phyloP scores from a whole-genome alignment of 2,113 vertebrate species.

The Sinocyclocheilus maitianheensis region DNA sequence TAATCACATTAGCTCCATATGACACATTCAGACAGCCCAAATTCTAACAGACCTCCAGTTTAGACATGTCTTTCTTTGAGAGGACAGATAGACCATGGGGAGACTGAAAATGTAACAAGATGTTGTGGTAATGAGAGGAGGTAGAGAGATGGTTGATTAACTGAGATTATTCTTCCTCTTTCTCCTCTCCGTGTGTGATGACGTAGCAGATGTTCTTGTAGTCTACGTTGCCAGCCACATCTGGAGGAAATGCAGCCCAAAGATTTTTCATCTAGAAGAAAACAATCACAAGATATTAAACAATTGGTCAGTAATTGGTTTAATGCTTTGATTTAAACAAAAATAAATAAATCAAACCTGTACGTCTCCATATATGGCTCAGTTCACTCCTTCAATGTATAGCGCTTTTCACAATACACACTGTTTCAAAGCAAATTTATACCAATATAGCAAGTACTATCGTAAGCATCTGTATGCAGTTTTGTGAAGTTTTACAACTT shows the following conservation, averaged over 20 bases:
- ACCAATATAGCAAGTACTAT: too few species aligned
- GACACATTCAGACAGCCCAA: slow-evolving; percentile 57
- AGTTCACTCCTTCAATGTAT: not conserved
- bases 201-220: slow-evolving; percentile 96
- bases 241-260: slow-evolving; percentile 81
- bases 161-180: slow-evolving; percentile 66
- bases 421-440: too few species aligned
- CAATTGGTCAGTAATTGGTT: not conserved
- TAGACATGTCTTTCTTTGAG: slow-evolving; percentile 40
- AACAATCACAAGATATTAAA: not conserved
- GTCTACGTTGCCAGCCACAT: slow-evolving; percentile 83
- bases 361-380: not conserved
- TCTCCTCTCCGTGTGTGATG: slow-evolving; percentile 92
- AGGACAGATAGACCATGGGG: slow-evolving; percentile 41
- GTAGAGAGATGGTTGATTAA: not conserved
- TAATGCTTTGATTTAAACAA: not conserved
- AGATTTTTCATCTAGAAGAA: slow-evolving; percentile 77
- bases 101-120: slow-evolving; percentile 46
- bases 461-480: too few species aligned
- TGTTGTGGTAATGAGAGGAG: not conserved
- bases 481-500: too few species aligned
- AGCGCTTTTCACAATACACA: not conserved
- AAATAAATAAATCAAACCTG: not conserved
- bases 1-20: slow-evolving; percentile 66
- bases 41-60: slow-evolving; percentile 35